These are phyloP conservation scores for Ophioninae sp. DNA, from an alignment of 2,888 invertebrate genomes.

Conservation along the genomic window DNA sequence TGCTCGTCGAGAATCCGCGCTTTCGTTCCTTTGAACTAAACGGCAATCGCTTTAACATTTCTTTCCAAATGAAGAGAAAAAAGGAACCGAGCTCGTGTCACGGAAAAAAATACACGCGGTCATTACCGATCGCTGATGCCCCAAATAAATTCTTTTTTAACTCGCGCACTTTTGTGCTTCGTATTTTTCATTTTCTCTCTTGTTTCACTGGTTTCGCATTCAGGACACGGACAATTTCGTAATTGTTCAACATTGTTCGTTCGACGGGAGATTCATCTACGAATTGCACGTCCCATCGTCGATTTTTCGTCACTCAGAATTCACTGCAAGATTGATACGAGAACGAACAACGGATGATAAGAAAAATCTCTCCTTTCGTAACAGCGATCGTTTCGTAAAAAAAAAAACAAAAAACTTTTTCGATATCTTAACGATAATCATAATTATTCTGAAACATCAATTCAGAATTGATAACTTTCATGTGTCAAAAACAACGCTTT, in stretches of 20 bases:
- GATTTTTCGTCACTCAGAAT: slow-evolving; percentile 32
- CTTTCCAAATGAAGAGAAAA: slow-evolving; percentile 14
- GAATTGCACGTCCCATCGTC: slow-evolving; percentile 42
- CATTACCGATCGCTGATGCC: slow-evolving; percentile 27
- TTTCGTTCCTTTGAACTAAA: slow-evolving; percentile 13
- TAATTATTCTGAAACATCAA: background rate
- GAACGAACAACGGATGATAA: background rate
- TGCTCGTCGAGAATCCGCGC: slow-evolving; percentile 43
- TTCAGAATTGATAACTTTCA: background rate
- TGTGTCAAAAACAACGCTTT: background rate
- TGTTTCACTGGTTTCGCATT: slow-evolving; percentile 60
- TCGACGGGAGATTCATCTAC: slow-evolving; percentile 42
- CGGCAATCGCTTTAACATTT: slow-evolving; percentile 38
- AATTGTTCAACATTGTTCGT: slow-evolving; percentile 7
- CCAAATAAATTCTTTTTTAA: slow-evolving; percentile 46
- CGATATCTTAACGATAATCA: background rate
- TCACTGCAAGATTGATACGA: background rate
- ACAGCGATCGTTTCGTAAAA: background rate
- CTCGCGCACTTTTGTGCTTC: slow-evolving; percentile 51
- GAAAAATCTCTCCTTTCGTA: background rate
- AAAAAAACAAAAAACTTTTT: background rate
- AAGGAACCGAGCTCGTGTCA: slow-evolving; percentile 46
- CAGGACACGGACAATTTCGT: slow-evolving; percentile 41
- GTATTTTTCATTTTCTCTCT: slow-evolving; percentile 7
- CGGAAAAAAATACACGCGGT: slow-evolving; percentile 48